Evolutionary conservation across 1,140 invertebrate species (phyloP), one percentile per base, ranked within the genome.

Genomic region (Musca domestica): DNA sequence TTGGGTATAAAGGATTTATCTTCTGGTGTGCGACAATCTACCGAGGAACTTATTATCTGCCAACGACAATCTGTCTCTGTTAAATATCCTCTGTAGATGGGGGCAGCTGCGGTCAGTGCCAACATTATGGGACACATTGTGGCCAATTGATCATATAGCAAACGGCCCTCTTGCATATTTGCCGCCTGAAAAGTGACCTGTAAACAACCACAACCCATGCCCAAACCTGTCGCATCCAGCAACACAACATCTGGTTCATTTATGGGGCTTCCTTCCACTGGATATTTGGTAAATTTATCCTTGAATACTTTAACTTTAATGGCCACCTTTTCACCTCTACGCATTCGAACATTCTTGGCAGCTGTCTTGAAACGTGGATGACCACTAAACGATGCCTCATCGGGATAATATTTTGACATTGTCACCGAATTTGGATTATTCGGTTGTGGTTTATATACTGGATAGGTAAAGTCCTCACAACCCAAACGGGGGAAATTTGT

Each of bases 161-260:
- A 92, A 70, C 95, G 86, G 3, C 97, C 98, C 86, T 99, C 98
- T 49, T 87, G 87, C 47, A 99, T 96, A 79, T 98, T 98, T 82
- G 95, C 98, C 0, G 98, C 96, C 69, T 81, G 80, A 82, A 96
- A 96, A 22, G 95, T 96, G 19, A 97, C 84, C 83, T 99, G 98
- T 7, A 99, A 85, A 82, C 98, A 99, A 76, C 94, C 98, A 79
- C 94, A 97, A 34, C 98, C 97, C 98, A 99, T 99, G 46, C 98
- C 98, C 83, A 99, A 99, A 30, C 95, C 97, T 96, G 99, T 99
- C 0, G 95, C 94, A 83, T 99, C 98, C 90, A 99, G 91, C 74
- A 98, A 95, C 67, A 99, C 90, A 76, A 95, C 93, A 84, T 97
- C 91, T 2, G 91, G 89, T 73, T 88, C 83, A 49, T 83, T 85